Evolutionary conservation across 1,140 invertebrate species (phyloP), one percentile per base, ranked within the genome.

Genomic region (Caerostris darwini): DNA sequence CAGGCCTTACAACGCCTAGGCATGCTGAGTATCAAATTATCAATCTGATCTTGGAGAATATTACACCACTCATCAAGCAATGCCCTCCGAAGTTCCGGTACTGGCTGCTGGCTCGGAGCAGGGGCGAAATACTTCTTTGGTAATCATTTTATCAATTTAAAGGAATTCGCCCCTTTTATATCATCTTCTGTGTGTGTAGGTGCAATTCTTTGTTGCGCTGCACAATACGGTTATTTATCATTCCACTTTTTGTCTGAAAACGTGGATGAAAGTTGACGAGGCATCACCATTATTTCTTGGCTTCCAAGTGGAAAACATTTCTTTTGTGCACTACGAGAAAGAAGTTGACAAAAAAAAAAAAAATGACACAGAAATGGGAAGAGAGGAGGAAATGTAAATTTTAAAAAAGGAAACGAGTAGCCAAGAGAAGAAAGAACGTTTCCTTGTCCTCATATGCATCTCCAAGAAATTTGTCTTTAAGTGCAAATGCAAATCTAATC

Each of bases 221-320:
- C 34, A 77, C 71, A 77, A 77, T 77, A 77, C 50, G 71, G 34
- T 77, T 77, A 77, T 77, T 77, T 77, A 77, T 77, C 71, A 53
- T 77, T 77, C 14, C 34, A 1, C 57, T 34, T 53, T 50, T 34
- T 85, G 57, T 56, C 17, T 53, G 34, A 53, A 67, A 77, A 77
- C 34, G 50, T 77, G 71, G 53, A 77, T 50, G 71, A 77, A 77
- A 77, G 71, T 77, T 77, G 71, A 77, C 71, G 71, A 77, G 50
- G 71, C 71, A 77, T 77, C 71, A 77, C 57, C 86, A 88, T 88
- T 88, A 88, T 88, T 88, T 53, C 54, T 7, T 10, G 17, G 19
- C 61, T 67, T 54, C 56, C 86, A 67, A 88, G 86, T 88, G 86
- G 86, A 88, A 88, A 88, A 88, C 50, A 61, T 57, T 88, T 67